Percentiles rank a stretch among this genome's conserved stretches.
Conservation (phyloP, 2,888 invertebrate species). For the Pasiphila rectangulata region DNA sequence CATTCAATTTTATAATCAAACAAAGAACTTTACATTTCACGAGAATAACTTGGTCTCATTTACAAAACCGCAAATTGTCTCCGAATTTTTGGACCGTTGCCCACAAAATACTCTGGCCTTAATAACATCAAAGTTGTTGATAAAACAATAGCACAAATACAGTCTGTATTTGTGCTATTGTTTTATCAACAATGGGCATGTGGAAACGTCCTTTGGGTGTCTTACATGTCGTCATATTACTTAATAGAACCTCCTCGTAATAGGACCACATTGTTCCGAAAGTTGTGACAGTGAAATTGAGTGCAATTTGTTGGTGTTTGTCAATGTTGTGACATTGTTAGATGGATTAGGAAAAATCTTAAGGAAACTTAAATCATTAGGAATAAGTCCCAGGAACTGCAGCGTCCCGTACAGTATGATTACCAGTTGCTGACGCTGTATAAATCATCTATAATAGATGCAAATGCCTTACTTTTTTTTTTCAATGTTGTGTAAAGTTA, state of each 20-base stretch:
- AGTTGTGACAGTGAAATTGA: constrained; percentile 15
- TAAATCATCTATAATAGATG: no score
- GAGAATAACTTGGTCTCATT: constrained; percentile 15
- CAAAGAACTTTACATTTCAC: constrained; percentile 24
- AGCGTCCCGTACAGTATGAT: no score
- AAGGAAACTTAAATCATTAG: no score
- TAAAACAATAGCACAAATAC: no score
- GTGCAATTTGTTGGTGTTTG: constrained; percentile 10
- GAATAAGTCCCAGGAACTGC: no score
- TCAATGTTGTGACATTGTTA: neutral
- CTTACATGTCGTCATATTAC: constrained; percentile 15
- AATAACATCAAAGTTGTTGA: constrained; percentile 28
- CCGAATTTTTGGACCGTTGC: constrained; percentile 30
- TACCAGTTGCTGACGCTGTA: no score
- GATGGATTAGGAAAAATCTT: no score
- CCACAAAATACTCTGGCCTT: constrained; percentile 24
- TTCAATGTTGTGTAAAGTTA: no score
- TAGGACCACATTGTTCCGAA: constrained; percentile 16
- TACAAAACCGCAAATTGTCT: constrained; percentile 24
- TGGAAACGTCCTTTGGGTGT: constrained; percentile 20
- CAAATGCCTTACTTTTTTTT: no score
- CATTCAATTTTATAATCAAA: constrained; percentile 29
- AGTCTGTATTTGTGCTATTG: constrained; percentile 28
- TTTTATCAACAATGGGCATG: constrained; percentile 32
- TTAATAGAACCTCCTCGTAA: constrained; percentile 7